A percentile compares a stretch with the other conserved stretches of the same genome.
These are phyloP conservation scores for Himalopsyche anomala DNA, from an alignment of 2,888 invertebrate genomes.

Conservation along the genomic window DNA sequence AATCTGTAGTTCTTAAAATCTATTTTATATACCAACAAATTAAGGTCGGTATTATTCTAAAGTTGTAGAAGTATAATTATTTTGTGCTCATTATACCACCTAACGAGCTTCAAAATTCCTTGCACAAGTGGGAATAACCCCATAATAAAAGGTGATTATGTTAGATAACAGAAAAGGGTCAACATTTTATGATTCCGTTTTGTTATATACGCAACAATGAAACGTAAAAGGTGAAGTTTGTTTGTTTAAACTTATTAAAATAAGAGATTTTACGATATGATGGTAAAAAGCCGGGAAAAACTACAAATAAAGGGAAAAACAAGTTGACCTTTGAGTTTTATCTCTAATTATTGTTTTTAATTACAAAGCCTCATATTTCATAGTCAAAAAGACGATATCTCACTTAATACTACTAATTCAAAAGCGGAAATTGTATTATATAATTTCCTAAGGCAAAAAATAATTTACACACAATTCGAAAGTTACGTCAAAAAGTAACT, in stretches of 20 bases:
- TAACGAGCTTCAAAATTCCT: slow-evolving; percentile 27
- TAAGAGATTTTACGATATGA: slow-evolving; percentile 36
- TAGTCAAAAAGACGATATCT: too few relatives aligned
- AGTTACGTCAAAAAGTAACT: too few relatives aligned
- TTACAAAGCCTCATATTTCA: too few relatives aligned
- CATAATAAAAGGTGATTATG: slow-evolving; percentile 58
- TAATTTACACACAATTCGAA: too few relatives aligned
- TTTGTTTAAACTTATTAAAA: slow-evolving; percentile 53
- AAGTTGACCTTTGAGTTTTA: too few relatives aligned
- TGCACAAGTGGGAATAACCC: slow-evolving; percentile 47
- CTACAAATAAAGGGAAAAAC: neutral
- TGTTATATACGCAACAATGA: slow-evolving; percentile 53
- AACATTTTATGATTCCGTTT: slow-evolving; percentile 57
- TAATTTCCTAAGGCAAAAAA: too few relatives aligned
- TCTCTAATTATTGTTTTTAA: too few relatives aligned
- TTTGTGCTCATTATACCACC: slow-evolving; percentile 26
- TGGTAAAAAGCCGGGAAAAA: neutral
- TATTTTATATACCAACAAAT: neutral
- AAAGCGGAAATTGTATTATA: too few relatives aligned
- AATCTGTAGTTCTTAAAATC: neutral
- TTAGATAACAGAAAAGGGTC: slow-evolving; percentile 58
- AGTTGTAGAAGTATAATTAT: neutral
- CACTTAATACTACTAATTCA: too few relatives aligned
- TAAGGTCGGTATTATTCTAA: neutral
- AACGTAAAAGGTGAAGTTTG: slow-evolving; percentile 59